Evolutionary conservation across 2,888 invertebrate species (phyloP).

Genomic region (Xestia xanthographa): DNA sequence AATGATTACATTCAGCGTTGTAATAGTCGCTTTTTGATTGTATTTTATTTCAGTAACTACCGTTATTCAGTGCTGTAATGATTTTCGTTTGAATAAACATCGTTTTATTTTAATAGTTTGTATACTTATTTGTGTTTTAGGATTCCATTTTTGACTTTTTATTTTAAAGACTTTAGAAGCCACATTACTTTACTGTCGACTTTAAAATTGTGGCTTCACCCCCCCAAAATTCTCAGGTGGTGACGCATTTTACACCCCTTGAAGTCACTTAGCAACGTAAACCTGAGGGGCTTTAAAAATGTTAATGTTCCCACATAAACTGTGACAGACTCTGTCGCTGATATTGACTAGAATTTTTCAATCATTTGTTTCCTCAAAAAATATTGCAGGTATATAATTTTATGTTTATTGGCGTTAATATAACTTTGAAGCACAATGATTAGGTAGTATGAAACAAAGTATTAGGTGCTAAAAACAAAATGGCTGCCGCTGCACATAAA

Average conservation of each 20-base stretch:
- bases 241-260: slow-evolving; percentile 61
- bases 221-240: slow-evolving; percentile 53
- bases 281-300: slow-evolving; percentile 52
- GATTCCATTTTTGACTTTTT: neutral
- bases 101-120: slow-evolving; percentile 10
- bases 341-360: slow-evolving; percentile 31
- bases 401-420: neutral
- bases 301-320: slow-evolving; percentile 48
- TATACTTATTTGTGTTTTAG: neutral
- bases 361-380: neutral
- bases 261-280: slow-evolving; percentile 63
- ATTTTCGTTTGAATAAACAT: slow-evolving; percentile 18
- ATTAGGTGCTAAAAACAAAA: slow-evolving; percentile 65
- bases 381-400: neutral
- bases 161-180: slow-evolving; percentile 22
- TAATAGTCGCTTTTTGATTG: slow-evolving; percentile 27
- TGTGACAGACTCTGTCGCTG: slow-evolving; percentile 16
- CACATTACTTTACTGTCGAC: slow-evolving; percentile 12
- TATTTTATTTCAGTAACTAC: slow-evolving; percentile 20
- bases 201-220: slow-evolving; percentile 50
- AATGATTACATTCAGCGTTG: slow-evolving; percentile 41
- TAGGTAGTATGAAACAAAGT: slow-evolving; percentile 33
- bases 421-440: slow-evolving; percentile 4
- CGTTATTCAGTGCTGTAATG: slow-evolving; percentile 21
- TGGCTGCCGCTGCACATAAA: slow-evolving; percentile 69